phyloP scores from a whole-genome alignment of 2,113 vertebrate genomes.

The Polypterus bichir region DNA sequence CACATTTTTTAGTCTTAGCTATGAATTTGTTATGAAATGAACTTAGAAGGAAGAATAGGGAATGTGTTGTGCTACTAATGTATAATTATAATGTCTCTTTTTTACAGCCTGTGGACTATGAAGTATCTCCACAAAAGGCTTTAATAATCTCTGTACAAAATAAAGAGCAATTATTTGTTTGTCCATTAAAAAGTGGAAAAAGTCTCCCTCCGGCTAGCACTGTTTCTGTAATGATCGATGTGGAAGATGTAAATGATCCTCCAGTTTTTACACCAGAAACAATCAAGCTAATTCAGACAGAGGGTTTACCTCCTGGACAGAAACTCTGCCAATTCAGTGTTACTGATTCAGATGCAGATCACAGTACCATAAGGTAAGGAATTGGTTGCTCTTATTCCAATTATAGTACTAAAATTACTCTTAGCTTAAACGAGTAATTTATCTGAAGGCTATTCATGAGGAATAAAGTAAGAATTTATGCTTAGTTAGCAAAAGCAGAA shows the following conservation, averaged over 20 bases:
- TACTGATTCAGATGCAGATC: constrained; percentile 2
- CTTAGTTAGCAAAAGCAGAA: no score
- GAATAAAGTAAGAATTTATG: no score
- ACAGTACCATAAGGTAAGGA: constrained; percentile 24
- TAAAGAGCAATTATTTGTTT: constrained; percentile 40
- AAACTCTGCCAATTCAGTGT: constrained; percentile 34
- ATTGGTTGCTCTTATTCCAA: no score
- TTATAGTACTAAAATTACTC: no score
- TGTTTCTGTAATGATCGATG: constrained; percentile 25
- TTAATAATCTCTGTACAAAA: constrained; percentile 49
- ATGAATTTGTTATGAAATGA: no score
- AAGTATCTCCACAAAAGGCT: background rate
- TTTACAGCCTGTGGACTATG: constrained; percentile 46
- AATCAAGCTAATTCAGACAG: constrained; percentile 15
- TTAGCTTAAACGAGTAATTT: no score
- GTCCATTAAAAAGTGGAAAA: constrained; percentile 14
- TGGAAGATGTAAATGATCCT: constrained; percentile 39
- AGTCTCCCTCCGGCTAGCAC: accelerated
- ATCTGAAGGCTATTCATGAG: no score
- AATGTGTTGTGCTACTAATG: no score
- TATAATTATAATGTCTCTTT: background rate
- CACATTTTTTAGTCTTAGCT: no score
- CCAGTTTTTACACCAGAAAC: constrained; percentile 36
- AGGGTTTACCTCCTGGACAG: constrained; percentile 42
- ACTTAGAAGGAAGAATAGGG: no score